Percentiles rank a stretch among this genome's conserved stretches.
These are phyloP conservation scores for Ptychadena robeensis DNA, from an alignment of 2,797 vertebrate genomes.

Conservation along the genomic window DNA sequence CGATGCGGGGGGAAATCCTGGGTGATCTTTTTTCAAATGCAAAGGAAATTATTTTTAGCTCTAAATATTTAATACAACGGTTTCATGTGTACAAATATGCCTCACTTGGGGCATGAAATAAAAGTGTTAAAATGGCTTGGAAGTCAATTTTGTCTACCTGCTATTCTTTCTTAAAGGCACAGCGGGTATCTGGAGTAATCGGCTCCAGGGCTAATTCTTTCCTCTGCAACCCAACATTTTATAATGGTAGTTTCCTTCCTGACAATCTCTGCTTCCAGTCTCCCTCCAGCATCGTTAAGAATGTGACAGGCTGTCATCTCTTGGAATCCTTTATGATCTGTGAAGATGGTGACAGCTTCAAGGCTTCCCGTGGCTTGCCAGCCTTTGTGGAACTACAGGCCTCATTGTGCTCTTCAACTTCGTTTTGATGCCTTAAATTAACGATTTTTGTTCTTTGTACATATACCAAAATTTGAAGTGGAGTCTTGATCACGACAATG, in stretches of 20 bases:
- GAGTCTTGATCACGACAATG: not conserved
- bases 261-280: slow-evolving; percentile 44
- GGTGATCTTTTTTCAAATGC: slow-evolving; percentile 13
- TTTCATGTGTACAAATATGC: slow-evolving; percentile 21
- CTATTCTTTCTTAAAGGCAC: slow-evolving; percentile 43
- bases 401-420: slow-evolving; percentile 7
- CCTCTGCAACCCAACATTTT: slow-evolving; percentile 28
- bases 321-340: slow-evolving; percentile 17
- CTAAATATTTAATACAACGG: slow-evolving; percentile 41
- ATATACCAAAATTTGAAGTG: not conserved
- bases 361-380: slow-evolving; percentile 16
- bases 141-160: slow-evolving; percentile 35
- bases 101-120: slow-evolving; percentile 18
- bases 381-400: slow-evolving; percentile 15
- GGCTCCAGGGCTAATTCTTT: slow-evolving; percentile 36
- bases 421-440: slow-evolving; percentile 16
- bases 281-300: slow-evolving; percentile 33
- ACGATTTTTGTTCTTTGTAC: not conserved
- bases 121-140: slow-evolving; percentile 36
- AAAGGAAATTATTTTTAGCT: slow-evolving; percentile 35
- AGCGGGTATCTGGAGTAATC: slow-evolving; percentile 33
- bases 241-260: slow-evolving; percentile 13
- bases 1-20: not conserved
- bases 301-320: slow-evolving; percentile 48
- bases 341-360: not conserved